These are phyloP conservation scores for Deilephila porcellus DNA, from an alignment of 2,888 invertebrate genomes.

Conservation along the genomic window DNA sequence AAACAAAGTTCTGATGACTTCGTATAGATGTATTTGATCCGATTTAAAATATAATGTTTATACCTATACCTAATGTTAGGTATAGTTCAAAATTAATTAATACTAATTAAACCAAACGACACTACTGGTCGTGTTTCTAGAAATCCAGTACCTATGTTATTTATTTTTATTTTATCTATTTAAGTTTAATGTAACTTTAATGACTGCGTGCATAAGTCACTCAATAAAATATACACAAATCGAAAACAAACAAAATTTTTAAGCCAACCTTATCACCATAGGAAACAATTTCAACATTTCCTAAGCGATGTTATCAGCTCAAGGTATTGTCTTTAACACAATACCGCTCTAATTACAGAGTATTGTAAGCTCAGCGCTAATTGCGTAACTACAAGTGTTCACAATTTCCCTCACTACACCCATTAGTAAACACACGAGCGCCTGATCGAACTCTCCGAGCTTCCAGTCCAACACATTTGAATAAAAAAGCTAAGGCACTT, in stretches of 20 bases:
- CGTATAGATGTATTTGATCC: too few species aligned
- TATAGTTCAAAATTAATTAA: too few species aligned
- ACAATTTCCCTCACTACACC: conserved; percentile 36
- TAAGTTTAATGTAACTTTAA: neutral
- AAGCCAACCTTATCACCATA: neutral
- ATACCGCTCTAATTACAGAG: conserved; percentile 5
- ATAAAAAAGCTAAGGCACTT: neutral
- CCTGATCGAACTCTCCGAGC: conserved; percentile 36
- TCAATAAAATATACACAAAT: too few species aligned
- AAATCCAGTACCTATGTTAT: too few species aligned
- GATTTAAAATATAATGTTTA: too few species aligned
- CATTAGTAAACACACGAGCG: conserved; percentile 34
- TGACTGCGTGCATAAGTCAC: neutral
- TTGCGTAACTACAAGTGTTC: conserved; percentile 32
- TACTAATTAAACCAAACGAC: too few species aligned
- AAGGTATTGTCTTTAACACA: neutral
- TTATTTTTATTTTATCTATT: too few species aligned
- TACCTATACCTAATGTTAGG: too few species aligned
- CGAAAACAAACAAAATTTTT: too few species aligned
- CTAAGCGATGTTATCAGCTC: neutral
- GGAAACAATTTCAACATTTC: neutral
- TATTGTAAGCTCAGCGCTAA: conserved; percentile 24
- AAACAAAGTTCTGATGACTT: too few species aligned
- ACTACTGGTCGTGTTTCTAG: too few species aligned
- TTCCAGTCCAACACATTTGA: neutral